Base-by-base conservation (phyloP, 2,113 vertebrate species). In the Bombycilla garrulus region DNA sequence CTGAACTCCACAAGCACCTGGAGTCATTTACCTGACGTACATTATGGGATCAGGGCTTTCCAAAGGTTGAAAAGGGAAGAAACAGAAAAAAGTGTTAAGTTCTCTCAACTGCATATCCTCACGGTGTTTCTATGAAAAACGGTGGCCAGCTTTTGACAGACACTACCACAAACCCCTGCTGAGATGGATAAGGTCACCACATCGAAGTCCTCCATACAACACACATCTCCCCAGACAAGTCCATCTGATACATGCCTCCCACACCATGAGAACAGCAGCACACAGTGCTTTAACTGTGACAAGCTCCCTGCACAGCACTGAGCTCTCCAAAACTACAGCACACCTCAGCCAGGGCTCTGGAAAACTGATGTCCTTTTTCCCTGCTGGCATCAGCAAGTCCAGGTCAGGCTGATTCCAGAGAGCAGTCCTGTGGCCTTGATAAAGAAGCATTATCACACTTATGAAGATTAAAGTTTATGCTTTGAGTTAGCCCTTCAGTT, bases 251-350 rank as follows among this genome's bases (percentile, higher is more conserved):
- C 0, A 0, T 6, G 51, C 56, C 58, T 81, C 28, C 56, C 65
- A 21, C 2, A 61, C 8, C 16, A 29, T 0, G 15, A 74, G 14
- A 66, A 51, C 54, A 61, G 54, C n/a, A 66, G 29, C 17, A 56
- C 73, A 61, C 77, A 87, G 15, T 23, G 33, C 42, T 64, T 8
- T 4, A 88, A 29, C n/a, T 36, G 4, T 26, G 26, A 56, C 58
- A 72, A 80, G 77, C 5, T 0, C 7, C 7, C 10, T 29, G 0
- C 8, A 21, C 1, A 53, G 36, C 2, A 54, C 2, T 36, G 69
- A 73, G 18, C 33, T 58, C 74, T 64, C 57, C 33, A 58, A 17
- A 95, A 44, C 29, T 6, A 51, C 5, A 84, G 44, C 40, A 47
- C 15, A 5, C 23, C 51, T 71, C 85, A 87, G 69, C 4, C 42